Evolutionary conservation across 1,140 invertebrate species (phyloP), one percentile per base, ranked within the genome.

Genomic region (Cyclina sinensis): DNA sequence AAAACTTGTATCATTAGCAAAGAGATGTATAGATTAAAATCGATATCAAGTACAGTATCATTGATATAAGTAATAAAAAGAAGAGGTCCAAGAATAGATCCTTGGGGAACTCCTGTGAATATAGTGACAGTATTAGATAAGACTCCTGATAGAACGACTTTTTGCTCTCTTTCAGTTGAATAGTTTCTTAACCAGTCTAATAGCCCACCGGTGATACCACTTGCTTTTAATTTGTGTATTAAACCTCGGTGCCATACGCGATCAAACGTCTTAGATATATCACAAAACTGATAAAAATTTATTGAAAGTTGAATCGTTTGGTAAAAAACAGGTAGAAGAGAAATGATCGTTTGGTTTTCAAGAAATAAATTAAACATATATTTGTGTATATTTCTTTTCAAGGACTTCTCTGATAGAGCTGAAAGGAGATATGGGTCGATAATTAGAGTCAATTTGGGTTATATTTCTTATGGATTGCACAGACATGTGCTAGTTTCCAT

Each of bases 11-110:
- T 89, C 81, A 79, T 83, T 80, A 0, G 87, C 87, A 84, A 89
- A 89, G 11, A 85, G 73, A 39, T 30, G 48, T 0, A 70, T 70
- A 12, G n/a, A n/a, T 68, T 79, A 21, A n/a, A 83, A n/a, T 48
- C 1, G 5, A 74, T 51, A 32, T 57, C 14, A 32, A 37, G 12
- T 0, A 54, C 70, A 24, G 81, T 27, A 39, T 90, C 89, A 46
- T 90, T 86, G 11, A 90, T 86, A 39, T 43, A 90, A 24, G 65
- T 35, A 18, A 90, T 32, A 46, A 90, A 86, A 21, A 90, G 43
- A 7, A 90, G 74, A 11, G 82, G 76, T 12, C 89, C 83, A 5
- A 90, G n/a, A 16, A 86, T 65, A 0, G 89, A 90, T 0, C 89
- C 84, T 57, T 90, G 74, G 2, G 82, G 48, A 48, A 76, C n/a